Evolutionary conservation across 2,888 invertebrate genomes (phyloP), one percentile per base, ranked within the genome.

Genomic region (Meandrusa payeni): DNA sequence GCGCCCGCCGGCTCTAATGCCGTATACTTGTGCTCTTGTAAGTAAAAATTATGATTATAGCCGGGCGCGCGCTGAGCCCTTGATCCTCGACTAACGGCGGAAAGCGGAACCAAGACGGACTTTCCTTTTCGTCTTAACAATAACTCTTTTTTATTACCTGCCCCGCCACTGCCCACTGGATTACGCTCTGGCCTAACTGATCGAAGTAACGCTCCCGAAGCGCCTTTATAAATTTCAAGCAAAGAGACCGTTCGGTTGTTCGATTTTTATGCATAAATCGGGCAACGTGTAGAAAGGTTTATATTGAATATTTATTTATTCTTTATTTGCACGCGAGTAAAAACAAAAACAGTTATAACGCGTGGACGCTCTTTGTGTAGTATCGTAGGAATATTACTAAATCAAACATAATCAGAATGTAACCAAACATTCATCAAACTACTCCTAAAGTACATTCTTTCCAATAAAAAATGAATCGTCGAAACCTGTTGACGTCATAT

Each of bases 41-140:
- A 87, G 86, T 87, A 87, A 87, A 87, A 87, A 87, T 87, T 87
- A 87, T 87, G 86, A 86, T 87, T 87, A 87, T 87, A 83, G 82
- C 82, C 77, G 72, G 70, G 68, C 71, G 72, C 67, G 80, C 69
- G 64, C 72, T 81, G 83, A 86, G 75, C 87, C 72, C 69, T 85
- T 87, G 83, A 87, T 81, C 87, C 85, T 66, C 70, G 77, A 82
- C 83, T 85, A 85, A 82, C 83, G 83, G 81, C 72, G 58, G 57
- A 63, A 60, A 57, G 57, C 61, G 61, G 64, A 55, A 67, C 71
- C 77, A 75, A 75, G 64, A 63, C 67, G 61, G 79, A 85, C 85
- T 85, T 85, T 83, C 82, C 79, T 85, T 85, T 85, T 85, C 85
- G 80, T 78, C 74, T 69, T 56, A 76, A 82, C 87, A 83, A 88